These are phyloP conservation scores for Spea multiplicata DNA, from an alignment of 2,113 vertebrate species.

Conservation along the genomic window DNA sequence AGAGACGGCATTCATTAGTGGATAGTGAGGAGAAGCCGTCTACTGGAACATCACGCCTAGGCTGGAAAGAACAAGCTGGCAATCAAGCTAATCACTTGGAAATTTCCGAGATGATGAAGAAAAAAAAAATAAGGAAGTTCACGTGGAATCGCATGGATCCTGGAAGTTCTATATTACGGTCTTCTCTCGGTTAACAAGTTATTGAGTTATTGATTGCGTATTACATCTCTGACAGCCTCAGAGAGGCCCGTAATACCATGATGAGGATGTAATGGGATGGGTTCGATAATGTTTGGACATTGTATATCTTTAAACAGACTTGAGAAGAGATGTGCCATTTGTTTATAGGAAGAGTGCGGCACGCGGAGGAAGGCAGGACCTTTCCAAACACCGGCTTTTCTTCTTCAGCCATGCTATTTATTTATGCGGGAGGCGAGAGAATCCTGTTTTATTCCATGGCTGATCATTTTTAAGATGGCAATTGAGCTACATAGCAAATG, in stretches of 20 bases:
- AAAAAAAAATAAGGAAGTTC: conserved; percentile 12
- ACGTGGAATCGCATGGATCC: conserved; percentile 5
- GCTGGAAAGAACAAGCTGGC: not conserved
- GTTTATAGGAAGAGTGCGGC: conserved; percentile 27
- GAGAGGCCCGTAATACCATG: conserved; percentile 40
- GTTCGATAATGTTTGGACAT: conserved; percentile 48
- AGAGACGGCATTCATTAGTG: too few species aligned
- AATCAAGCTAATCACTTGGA: conserved; percentile 17
- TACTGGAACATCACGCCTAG: too few species aligned
- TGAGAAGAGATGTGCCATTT: conserved; percentile 32
- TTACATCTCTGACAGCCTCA: conserved; percentile 46
- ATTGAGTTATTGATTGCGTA: conserved; percentile 49
- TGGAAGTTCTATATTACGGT: conserved; percentile 29
- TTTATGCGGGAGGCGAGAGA: too few species aligned
- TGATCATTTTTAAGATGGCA: too few species aligned
- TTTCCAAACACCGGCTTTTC: too few species aligned
- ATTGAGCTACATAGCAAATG: too few species aligned
- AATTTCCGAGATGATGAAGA: conserved; percentile 12
- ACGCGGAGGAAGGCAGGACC: not conserved
- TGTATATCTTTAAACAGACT: conserved; percentile 45
- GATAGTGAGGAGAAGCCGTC: too few species aligned
- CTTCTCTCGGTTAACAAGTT: conserved; percentile 44
- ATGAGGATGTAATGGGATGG: conserved; percentile 47
- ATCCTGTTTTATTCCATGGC: too few species aligned
- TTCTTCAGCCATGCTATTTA: too few species aligned